phyloP scores from a whole-genome alignment of 2,888 invertebrate genomes.

The Pyrrhia umbra region DNA sequence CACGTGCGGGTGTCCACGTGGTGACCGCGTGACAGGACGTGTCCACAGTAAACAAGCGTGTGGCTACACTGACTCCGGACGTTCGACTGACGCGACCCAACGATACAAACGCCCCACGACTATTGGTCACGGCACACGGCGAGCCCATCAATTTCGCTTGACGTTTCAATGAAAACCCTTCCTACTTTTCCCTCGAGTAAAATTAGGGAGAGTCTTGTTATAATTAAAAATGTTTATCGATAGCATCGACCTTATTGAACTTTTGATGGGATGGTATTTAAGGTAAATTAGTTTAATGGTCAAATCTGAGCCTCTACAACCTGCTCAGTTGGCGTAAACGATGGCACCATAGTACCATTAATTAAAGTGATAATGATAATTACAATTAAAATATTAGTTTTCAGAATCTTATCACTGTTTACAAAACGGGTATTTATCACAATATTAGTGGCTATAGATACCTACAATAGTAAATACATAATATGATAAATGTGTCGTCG shows the following conservation, averaged over 20 bases:
- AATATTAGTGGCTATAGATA: constrained; percentile 7
- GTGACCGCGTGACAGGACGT: constrained; percentile 76
- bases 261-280: constrained; percentile 57
- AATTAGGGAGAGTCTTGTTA: constrained; percentile 79
- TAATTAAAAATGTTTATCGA: constrained; percentile 84
- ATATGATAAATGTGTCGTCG: constrained; percentile 46
- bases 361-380: constrained; percentile 5
- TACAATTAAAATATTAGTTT: constrained; percentile 20
- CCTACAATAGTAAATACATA: constrained; percentile 37
- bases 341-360: constrained; percentile 1
- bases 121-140: constrained; percentile 86
- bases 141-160: constrained; percentile 88
- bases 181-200: constrained; percentile 83
- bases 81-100: constrained; percentile 82
- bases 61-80: constrained; percentile 86
- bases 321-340: constrained; percentile 7
- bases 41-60: constrained; percentile 83
- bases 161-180: constrained; percentile 88
- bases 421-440: constrained; percentile 7
- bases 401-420: background rate
- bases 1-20: constrained; percentile 75
- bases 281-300: constrained; percentile 18
- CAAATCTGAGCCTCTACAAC: constrained; percentile 5
- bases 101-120: constrained; percentile 83
- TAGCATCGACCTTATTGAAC: constrained; percentile 67